Base-by-base conservation (phyloP, 2,888 invertebrate genomes). In the Agriopis marginaria region DNA sequence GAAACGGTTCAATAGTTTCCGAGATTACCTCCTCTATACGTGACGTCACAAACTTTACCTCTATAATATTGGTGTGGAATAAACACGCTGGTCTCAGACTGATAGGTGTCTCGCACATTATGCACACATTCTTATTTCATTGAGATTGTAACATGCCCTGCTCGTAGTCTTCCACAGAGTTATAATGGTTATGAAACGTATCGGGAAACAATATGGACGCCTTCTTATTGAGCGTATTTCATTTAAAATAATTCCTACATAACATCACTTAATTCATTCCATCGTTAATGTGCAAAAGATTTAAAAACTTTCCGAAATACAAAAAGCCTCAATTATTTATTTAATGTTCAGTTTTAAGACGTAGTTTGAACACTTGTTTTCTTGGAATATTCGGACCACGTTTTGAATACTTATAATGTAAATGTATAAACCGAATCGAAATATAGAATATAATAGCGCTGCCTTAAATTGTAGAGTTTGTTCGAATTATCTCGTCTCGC, bases 371-470 rank as follows among this genome's bases (percentile, higher is more conserved):
- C 59, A 42, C 40, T 68, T 53, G 32, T 44, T 39, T n/a, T 42
- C 47, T 17, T 12, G 40, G 49, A 54, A 59, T 66, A 53, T 70
- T 70, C 66, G 42, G 63, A 66, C 66, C 58, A 70, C 51, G 61
- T 53, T 32, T 66, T 61, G 64, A 55, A 47, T 68, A 69, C 50
- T 59, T 55, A 53, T 66, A 49, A 66, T 67, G 64, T 71, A 59
- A 32, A 5, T 70, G 72, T 63, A 62, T 61, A 61, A 70, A 75
- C 76, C 73, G 71, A 77, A 77, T 72, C 67, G 68, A 72, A 62
- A 73, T 77, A 63, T 68, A 73, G 71, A 71, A 64, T 74, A 72
- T 73, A 44, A 44, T 44, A 45, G 51, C 51, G 74, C 74, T 77
- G 78, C 78, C 76, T 78, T 75, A 75, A 72, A 74, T 42, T 49